Evolutionary conservation across 2,113 vertebrate species (phyloP), one percentile per base, ranked within the genome.

Genomic region (Laticauda colubrina): DNA sequence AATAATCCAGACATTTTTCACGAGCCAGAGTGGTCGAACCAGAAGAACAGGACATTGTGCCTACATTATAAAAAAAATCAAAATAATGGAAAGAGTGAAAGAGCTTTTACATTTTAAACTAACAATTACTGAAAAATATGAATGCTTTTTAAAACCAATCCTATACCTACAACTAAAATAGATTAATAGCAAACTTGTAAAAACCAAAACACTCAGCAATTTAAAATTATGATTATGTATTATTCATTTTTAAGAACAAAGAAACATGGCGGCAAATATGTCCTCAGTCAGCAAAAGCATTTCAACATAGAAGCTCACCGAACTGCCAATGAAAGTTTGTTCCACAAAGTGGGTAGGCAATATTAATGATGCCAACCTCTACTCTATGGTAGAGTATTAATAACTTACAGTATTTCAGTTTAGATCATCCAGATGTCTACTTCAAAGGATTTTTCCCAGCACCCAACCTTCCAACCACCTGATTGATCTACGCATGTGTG

Each of bases 1-100:
- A 96, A 93, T 99, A 99, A 23, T 95, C 93, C 91, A 99, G 95
- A 94, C 99, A 99, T 87, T 98, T 97, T 93, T 97, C 97, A 43
- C 99, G 98, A 51, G 98, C 98, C 90, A 96, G 95, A 8, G 97
- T 91, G 8, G 98, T 98, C 0, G 2, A 95, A 88, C 98, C 98
- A 93, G 98, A 97, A 86, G 97, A 98, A 69, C 97, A 98, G 85
- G 97, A 98, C 0, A 98, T 98, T 81, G 98, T 98, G 88, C 99
- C 99, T 99, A 96, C 10, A 95, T 95, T 92, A 94, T 0, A 94
- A 45, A 89, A 1, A 8, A 93, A 96, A n/a, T 48, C 0, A 92
- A 93, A 5, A 20, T 39, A 92, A 53, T 39, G 94, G 95, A 12
- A 94, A 9, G 0, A 91, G 43, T 23, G 85, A 14, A 4, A 89